Evolutionary conservation across 1,140 invertebrate genomes (phyloP).

Genomic region (Drosophila watanabei): DNA sequence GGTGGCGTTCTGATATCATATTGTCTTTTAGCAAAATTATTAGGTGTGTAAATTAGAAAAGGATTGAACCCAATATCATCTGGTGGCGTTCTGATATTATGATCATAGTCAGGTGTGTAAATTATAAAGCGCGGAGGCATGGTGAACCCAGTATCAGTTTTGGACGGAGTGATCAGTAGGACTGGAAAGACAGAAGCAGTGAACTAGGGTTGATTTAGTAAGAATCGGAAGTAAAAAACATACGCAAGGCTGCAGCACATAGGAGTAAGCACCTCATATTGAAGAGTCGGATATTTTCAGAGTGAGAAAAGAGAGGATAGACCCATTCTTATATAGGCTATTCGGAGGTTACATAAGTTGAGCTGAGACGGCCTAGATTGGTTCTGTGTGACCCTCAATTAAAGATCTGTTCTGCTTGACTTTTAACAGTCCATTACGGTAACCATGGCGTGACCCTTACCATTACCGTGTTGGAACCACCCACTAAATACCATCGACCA

Average conservation of each 20-base stretch:
- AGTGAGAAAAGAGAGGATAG: neutral
- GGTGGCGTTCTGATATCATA: too few species aligned
- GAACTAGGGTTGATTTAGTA: neutral
- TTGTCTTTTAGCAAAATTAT: too few species aligned
- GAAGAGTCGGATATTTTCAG: neutral
- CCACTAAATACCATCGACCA: too few species aligned
- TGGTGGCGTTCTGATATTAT: too few species aligned
- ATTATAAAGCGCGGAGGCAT: too few species aligned
- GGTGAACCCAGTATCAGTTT: neutral
- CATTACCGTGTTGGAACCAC: too few species aligned
- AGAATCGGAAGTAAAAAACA: neutral
- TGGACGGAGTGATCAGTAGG: neutral
- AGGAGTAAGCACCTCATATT: slow-evolving; percentile 15
- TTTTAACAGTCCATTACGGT: too few species aligned
- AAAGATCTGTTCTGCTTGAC: slow-evolving; percentile 20
- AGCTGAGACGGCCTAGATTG: neutral
- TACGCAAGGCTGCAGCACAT: neutral
- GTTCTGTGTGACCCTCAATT: slow-evolving; percentile 8
- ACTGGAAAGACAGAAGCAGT: neutral
- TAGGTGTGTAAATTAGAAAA: too few species aligned
- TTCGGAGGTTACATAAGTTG: neutral
- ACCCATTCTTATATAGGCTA: slow-evolving; percentile 6
- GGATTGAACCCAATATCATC: too few species aligned
- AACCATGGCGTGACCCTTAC: too few species aligned
- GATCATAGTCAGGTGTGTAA: too few species aligned